These are phyloP conservation scores for Anolis sagrei DNA, from an alignment of 2,113 vertebrate genomes.

Conservation along the genomic window DNA sequence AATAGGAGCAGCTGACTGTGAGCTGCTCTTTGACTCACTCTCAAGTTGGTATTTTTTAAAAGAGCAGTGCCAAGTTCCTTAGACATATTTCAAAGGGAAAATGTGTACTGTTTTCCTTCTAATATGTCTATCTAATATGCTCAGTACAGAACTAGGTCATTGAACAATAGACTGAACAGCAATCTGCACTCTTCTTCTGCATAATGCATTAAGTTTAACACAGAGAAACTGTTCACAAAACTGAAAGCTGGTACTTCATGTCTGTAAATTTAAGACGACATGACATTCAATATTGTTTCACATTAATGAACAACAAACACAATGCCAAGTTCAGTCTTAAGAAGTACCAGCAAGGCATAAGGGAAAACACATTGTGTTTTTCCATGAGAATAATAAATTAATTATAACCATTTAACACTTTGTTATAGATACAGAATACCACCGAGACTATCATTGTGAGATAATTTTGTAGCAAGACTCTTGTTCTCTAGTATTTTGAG, in stretches of 20 bases:
- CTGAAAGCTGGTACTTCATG: slow-evolving; percentile 92
- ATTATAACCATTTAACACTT: slow-evolving; percentile 83
- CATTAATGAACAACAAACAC: slow-evolving; percentile 92
- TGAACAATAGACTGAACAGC: slow-evolving; percentile 92
- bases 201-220: slow-evolving; percentile 98
- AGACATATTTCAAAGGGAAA: slow-evolving; percentile 64
- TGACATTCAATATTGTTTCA: slow-evolving; percentile 97
- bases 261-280: slow-evolving; percentile 94
- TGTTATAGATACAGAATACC: slow-evolving; percentile 70
- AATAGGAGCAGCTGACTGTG: slow-evolving; percentile 57
- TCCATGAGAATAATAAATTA: slow-evolving; percentile 84
- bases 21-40: slow-evolving; percentile 65
- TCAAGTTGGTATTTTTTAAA: slow-evolving; percentile 69
- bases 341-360: slow-evolving; percentile 85
- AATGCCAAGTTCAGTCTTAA: slow-evolving; percentile 91
- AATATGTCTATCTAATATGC: slow-evolving; percentile 73
- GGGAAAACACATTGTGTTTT: slow-evolving; percentile 83
- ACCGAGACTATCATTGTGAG: slow-evolving; percentile 50
- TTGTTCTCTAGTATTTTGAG: slow-evolving; percentile 33
- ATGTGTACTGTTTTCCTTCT: slow-evolving; percentile 66
- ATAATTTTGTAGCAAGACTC: slow-evolving; percentile 15
- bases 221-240: slow-evolving; percentile 87
- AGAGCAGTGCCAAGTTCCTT: slow-evolving; percentile 70
- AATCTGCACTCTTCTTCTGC: slow-evolving; percentile 91
- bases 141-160: slow-evolving; percentile 93